Percentiles rank a stretch among this genome's conserved stretches.
phyloP scores from a whole-genome alignment of 2,797 vertebrate species.

The Labeo calbasu region DNA sequence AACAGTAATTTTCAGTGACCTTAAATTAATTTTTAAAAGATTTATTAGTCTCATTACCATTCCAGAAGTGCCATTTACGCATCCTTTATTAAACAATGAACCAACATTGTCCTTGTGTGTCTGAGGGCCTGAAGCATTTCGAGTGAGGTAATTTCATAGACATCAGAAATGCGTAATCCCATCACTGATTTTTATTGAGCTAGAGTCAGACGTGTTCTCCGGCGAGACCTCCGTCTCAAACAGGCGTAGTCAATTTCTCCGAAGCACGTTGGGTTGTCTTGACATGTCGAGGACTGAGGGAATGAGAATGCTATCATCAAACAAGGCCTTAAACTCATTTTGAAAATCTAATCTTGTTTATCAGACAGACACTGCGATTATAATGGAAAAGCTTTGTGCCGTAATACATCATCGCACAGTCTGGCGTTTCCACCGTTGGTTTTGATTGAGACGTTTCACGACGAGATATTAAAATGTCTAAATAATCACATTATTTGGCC shows the following conservation, averaged over 20 bases:
- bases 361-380: slow-evolving; percentile 28
- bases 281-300: slow-evolving; percentile 28
- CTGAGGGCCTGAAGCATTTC: not conserved
- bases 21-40: not conserved
- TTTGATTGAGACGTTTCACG: not conserved
- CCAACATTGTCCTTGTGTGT: not conserved
- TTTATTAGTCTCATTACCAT: not conserved
- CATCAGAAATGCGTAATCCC: slow-evolving; percentile 10
- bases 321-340: slow-evolving; percentile 28
- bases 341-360: slow-evolving; percentile 37
- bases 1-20: slow-evolving; percentile 15
- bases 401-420: not conserved
- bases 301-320: slow-evolving; percentile 51
- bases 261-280: slow-evolving; percentile 44
- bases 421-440: not conserved
- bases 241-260: slow-evolving; percentile 29
- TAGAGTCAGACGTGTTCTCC: slow-evolving; percentile 9
- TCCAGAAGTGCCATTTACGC: not conserved
- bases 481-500: slow-evolving; percentile 43
- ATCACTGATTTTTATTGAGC: slow-evolving; percentile 30
- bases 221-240: slow-evolving; percentile 18
- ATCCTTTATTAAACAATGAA: not conserved
- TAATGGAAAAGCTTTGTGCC: not conserved
- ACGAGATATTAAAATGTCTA: slow-evolving; percentile 28
- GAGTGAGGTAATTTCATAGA: slow-evolving; percentile 30